Evolutionary conservation across 2,888 invertebrate genomes (phyloP), one percentile per base, ranked within the genome.

Genomic region (Macroteleia sp.): DNA sequence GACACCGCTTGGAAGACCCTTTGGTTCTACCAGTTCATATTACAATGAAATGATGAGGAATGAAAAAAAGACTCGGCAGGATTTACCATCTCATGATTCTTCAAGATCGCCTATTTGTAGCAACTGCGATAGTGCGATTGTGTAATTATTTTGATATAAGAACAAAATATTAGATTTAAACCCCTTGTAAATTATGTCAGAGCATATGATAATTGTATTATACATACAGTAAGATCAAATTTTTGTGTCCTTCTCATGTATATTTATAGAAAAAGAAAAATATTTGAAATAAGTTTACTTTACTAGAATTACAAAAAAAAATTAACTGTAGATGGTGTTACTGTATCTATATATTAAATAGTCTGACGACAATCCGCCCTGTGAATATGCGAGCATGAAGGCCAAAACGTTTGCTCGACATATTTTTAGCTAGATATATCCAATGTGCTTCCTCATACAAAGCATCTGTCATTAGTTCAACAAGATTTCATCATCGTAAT

Each of bases 61-160:
- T 92, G 91, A 93, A 92, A 89, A 93, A 92, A 91, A 93, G 91
- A 90, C 93, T 91, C 44, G 19, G 34, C 66, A 34, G 10, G 89
- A 86, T 91, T 87, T 88, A 93, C 92, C 92, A 93, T 92, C 88
- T 92, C 92, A 92, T 91, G 92, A 87, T 92, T 92, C 88, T 92
- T 92, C 91, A 92, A 90, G 92, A 81, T 91, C 93, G 86, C 92
- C 93, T 92, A 92, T 93, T 92, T 97, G 98, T 93, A 94, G 95
- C 89, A 96, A 96, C 89, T 98, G 97, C 93, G 96, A 96, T 92
- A 94, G 95, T 92, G 94, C 95, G 90, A 96, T 97, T 92, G 95
- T 96, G 97, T 97, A 95, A 96, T 95, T 95, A 93, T 92, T 92
- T 87, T 48, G 28, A 42, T 34, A 44, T 19, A 28, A 62, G 30